These are phyloP conservation scores for Prunella fulvescens DNA, from an alignment of 2,113 vertebrate genomes.

Conservation along the genomic window DNA sequence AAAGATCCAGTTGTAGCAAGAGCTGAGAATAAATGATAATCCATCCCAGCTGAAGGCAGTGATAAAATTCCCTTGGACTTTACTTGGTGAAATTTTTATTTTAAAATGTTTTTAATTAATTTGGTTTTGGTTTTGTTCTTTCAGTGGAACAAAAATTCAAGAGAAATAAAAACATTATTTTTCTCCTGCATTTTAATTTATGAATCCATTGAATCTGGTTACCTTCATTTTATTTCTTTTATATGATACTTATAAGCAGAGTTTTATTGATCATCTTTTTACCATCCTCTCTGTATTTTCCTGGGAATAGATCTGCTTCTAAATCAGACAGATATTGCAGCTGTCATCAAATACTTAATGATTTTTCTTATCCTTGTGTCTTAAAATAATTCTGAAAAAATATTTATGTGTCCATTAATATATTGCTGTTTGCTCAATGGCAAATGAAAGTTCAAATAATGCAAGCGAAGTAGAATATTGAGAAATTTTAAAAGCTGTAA, in stretches of 20 bases:
- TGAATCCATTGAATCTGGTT: neutral
- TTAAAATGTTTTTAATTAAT: neutral
- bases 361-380: conserved; percentile 29
- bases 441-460: conserved; percentile 45
- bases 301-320: conserved; percentile 13
- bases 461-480: neutral
- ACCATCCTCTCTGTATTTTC: neutral
- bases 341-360: conserved; percentile 42
- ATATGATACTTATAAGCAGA: neutral
- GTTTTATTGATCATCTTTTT: conserved; percentile 46
- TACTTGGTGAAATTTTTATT: neutral
- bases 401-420: conserved; percentile 22
- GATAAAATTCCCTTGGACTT: neutral
- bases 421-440: conserved; percentile 24
- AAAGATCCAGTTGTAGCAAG: neutral
- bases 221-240: conserved; percentile 23
- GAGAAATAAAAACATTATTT: neutral
- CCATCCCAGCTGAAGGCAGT: neutral
- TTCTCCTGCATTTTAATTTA: neutral
- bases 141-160: neutral
- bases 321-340: conserved; percentile 35
- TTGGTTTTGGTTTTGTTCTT: neutral
- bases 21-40: neutral
- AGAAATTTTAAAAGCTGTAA: conserved; percentile 7
- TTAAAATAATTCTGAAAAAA: conserved; percentile 32